A percentile compares a stretch with the other conserved stretches of the same genome.
Evolutionary conservation across 1,140 invertebrate genomes (phyloP).

Genomic region (Gerris buenoi): DNA sequence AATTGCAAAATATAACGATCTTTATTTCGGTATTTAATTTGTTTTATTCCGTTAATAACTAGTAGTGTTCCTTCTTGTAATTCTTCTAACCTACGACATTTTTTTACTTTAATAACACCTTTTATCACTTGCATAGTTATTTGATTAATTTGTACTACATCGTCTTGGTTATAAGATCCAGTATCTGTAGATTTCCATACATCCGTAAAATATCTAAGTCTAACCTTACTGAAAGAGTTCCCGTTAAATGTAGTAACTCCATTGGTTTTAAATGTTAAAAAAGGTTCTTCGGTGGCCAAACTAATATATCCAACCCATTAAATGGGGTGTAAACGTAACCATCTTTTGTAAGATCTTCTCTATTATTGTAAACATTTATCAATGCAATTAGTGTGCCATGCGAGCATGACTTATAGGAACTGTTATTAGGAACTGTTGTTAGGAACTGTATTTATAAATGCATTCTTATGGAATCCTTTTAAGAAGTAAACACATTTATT

Average conservation of each 20-base stretch:
- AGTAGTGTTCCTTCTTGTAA: constrained; percentile 5
- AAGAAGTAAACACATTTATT: constrained; percentile 5
- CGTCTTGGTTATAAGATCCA: no score
- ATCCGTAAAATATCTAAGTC: no score
- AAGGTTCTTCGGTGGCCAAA: neutral
- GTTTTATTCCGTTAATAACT: constrained; percentile 6
- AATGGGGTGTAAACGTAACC: no score
- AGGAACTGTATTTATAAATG: neutral
- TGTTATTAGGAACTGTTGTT: constrained; percentile 8
- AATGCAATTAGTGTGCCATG: neutral
- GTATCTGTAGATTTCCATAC: no score
- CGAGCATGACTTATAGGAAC: constrained; percentile 1
- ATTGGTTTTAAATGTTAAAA: no score
- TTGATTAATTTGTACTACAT: no score
- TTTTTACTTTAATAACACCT: constrained; percentile 7
- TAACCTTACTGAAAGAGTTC: constrained; percentile 2
- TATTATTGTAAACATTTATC: constrained; percentile 6
- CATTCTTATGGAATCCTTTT: constrained; percentile 7
- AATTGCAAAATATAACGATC: constrained; percentile 8
- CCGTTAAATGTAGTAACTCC: neutral
- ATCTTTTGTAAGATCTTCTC: constrained; percentile 3
- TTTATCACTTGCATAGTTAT: constrained; percentile 5
- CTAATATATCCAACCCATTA: constrained; percentile 5
- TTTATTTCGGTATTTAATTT: constrained; percentile 5
- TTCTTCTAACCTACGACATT: constrained; percentile 7